Conservation (phyloP, 2,113 vertebrate genomes). For the Natator depressus region DNA sequence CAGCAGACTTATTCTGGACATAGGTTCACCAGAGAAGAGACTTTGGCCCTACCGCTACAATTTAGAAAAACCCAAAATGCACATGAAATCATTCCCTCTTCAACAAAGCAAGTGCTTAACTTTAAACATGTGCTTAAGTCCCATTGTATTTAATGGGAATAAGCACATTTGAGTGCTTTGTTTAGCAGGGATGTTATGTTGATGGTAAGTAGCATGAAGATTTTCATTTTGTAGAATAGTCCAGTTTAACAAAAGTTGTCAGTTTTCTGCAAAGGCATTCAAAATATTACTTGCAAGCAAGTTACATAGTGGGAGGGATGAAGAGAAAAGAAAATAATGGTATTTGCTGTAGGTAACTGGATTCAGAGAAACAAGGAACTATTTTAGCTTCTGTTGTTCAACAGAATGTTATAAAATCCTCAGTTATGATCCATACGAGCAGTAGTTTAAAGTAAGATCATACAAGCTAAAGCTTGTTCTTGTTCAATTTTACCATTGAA, state of each 20-base stretch:
- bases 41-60: not conserved
- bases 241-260: not conserved
- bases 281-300: not conserved
- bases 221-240: not conserved
- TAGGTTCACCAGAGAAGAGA: not conserved
- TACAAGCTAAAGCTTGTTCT: not conserved
- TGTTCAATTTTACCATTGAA: not conserved
- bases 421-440: not conserved
- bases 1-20: not conserved
- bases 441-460: not conserved
- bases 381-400: not conserved
- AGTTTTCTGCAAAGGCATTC: not conserved
- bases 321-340: not conserved
- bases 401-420: not conserved
- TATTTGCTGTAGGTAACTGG: not conserved
- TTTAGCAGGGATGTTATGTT: not conserved
- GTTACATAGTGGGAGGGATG: not conserved
- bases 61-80: not conserved
- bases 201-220: not conserved
- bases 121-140: not conserved
- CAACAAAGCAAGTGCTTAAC: not conserved
- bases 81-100: not conserved
- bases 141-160: not conserved
- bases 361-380: not conserved
- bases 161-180: not conserved